phyloP scores from a whole-genome alignment of 1,140 invertebrate species.

The Papilio dardanus region DNA sequence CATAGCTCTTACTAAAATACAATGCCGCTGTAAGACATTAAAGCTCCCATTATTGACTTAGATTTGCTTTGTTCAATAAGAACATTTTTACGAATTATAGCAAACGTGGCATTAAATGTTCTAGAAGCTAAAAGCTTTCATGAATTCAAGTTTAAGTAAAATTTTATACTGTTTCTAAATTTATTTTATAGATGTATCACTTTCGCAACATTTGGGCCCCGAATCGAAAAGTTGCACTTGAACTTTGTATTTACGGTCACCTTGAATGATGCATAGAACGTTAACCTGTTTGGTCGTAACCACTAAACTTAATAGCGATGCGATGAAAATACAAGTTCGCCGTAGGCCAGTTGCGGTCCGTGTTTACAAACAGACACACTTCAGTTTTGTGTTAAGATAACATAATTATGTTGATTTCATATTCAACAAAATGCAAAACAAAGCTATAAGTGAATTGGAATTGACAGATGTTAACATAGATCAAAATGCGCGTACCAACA shows the following conservation, averaged over 20 bases:
- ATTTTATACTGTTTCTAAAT: no score
- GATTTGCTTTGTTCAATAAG: no score
- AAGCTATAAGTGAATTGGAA: conserved; percentile 38
- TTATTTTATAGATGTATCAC: not conserved
- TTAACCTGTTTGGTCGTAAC: conserved; percentile 23
- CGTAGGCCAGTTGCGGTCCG: conserved; percentile 50
- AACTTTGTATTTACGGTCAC: conserved; percentile 32
- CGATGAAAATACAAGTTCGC: conserved; percentile 49
- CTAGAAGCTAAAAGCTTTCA: no score
- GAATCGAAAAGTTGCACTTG: conserved; percentile 31
- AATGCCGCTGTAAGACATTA: no score
- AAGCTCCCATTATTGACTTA: not conserved
- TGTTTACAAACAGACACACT: conserved; percentile 58
- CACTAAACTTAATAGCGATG: conserved; percentile 48
- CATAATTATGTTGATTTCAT: conserved; percentile 8
- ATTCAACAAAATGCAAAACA: conserved; percentile 33
- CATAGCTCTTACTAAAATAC: no score
- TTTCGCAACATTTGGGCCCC: not conserved
- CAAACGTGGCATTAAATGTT: no score
- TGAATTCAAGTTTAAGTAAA: no score
- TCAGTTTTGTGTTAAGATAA: conserved; percentile 28
- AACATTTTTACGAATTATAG: no score
- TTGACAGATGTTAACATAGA: conserved; percentile 31
- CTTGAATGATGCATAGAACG: conserved; percentile 32
- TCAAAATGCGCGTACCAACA: conserved; percentile 28